Percentiles rank a stretch among this genome's conserved stretches.
Conservation (phyloP, 2,113 vertebrate genomes). For the Erpornis zantholeuca region DNA sequence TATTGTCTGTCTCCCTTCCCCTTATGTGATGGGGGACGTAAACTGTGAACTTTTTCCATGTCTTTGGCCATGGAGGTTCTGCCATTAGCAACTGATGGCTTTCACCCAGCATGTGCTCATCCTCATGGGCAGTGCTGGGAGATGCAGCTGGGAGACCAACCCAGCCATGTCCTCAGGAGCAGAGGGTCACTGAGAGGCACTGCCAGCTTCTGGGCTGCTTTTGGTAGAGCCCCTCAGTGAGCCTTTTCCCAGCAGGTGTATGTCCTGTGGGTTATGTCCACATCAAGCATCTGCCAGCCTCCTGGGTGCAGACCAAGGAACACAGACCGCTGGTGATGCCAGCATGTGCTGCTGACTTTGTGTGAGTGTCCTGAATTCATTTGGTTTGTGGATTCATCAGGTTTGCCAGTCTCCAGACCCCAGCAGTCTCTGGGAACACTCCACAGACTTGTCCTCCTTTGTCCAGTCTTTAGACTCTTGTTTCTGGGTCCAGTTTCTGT, state of each 20-base stretch:
- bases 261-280: not conserved
- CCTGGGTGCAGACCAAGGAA: not conserved
- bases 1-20: not conserved
- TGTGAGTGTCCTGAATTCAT: not conserved
- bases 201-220: not conserved
- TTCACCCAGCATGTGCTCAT: not conserved
- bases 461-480: not conserved
- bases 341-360: not conserved
- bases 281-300: not conserved
- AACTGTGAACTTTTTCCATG: not conserved
- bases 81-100: not conserved
- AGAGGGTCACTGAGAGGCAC: not conserved
- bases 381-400: not conserved
- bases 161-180: rapidly evolving
- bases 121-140: not conserved
- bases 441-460: not conserved
- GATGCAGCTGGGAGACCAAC: not conserved
- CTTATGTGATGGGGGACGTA: not conserved
- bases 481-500: not conserved
- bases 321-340: not conserved
- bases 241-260: not conserved
- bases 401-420: not conserved
- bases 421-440: not conserved
- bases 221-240: not conserved
- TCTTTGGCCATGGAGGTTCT: not conserved